These are phyloP conservation scores for Pelobates fuscus DNA, from an alignment of 2,113 vertebrate genomes.

Conservation along the genomic window DNA sequence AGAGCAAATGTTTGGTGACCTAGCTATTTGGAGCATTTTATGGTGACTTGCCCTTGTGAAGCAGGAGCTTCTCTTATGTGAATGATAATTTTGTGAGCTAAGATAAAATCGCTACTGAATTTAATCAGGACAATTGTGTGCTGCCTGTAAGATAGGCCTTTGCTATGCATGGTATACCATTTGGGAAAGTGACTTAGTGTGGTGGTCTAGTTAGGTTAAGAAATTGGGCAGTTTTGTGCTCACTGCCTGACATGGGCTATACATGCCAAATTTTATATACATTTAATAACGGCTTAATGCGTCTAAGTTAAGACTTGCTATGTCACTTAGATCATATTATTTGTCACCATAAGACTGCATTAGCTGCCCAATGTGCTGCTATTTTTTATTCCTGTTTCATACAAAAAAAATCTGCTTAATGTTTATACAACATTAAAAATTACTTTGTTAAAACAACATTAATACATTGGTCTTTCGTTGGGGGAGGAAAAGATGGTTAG, in stretches of 20 bases:
- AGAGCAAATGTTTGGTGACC: neutral
- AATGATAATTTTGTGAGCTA: slow-evolving; percentile 66
- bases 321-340: slow-evolving; percentile 54
- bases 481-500: slow-evolving; percentile 62
- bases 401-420: slow-evolving; percentile 68
- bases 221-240: slow-evolving; percentile 68
- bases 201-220: slow-evolving; percentile 64
- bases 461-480: slow-evolving; percentile 63
- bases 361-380: slow-evolving; percentile 80
- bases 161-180: slow-evolving; percentile 72
- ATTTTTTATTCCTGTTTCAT: slow-evolving; percentile 68
- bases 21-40: too few relatives aligned
- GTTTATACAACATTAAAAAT: slow-evolving; percentile 75
- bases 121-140: slow-evolving; percentile 64
- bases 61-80: neutral
- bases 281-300: slow-evolving; percentile 29
- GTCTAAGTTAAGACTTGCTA: slow-evolving; percentile 48
- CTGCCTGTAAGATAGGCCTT: slow-evolving; percentile 71
- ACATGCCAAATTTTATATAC: slow-evolving; percentile 63
- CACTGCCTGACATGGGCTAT: slow-evolving; percentile 72
- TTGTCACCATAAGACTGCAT: slow-evolving; percentile 76
- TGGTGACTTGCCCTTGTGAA: too few relatives aligned
- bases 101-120: slow-evolving; percentile 68
- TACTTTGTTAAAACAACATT: slow-evolving; percentile 68
- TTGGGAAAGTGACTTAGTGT: slow-evolving; percentile 64